Evolutionary conservation across 2,797 vertebrate genomes (phyloP).

Genomic region (Anabas testudineus): DNA sequence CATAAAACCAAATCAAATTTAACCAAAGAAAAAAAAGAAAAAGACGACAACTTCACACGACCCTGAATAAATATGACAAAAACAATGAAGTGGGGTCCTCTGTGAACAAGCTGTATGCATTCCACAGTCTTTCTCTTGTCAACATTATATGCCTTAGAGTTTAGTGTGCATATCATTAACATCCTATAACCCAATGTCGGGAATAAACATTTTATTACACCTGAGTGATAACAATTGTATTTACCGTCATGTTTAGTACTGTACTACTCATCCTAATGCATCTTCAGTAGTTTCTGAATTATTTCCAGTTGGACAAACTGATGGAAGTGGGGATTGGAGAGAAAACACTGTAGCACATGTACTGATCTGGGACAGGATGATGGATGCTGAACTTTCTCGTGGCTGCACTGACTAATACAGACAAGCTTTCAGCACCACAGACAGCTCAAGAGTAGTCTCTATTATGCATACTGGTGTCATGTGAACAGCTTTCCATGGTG

Average conservation of each 20-base stretch:
- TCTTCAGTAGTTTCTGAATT: background rate
- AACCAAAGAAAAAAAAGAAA: background rate
- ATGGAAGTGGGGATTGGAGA: background rate
- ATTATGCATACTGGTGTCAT: background rate
- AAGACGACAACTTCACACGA: no score
- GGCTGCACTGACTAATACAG: background rate
- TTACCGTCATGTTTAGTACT: background rate
- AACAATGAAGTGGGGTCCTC: background rate
- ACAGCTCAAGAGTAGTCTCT: slow-evolving; percentile 4
- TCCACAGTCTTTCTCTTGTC: background rate
- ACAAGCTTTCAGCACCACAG: slow-evolving; percentile 29
- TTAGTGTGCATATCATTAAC: background rate
- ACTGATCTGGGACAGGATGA: background rate
- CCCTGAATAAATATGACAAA: background rate
- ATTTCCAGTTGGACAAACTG: background rate
- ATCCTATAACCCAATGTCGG: background rate
- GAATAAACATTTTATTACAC: background rate
- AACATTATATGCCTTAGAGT: no score
- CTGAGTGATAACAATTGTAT: background rate
- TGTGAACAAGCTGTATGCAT: background rate
- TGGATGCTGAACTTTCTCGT: background rate
- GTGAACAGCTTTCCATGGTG: slow-evolving; percentile 50
- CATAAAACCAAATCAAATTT: background rate
- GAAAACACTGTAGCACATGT: background rate
- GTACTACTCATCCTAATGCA: background rate